These are phyloP conservation scores for Drosophila biarmipes DNA, from an alignment of 1,140 invertebrate species.

Conservation along the genomic window DNA sequence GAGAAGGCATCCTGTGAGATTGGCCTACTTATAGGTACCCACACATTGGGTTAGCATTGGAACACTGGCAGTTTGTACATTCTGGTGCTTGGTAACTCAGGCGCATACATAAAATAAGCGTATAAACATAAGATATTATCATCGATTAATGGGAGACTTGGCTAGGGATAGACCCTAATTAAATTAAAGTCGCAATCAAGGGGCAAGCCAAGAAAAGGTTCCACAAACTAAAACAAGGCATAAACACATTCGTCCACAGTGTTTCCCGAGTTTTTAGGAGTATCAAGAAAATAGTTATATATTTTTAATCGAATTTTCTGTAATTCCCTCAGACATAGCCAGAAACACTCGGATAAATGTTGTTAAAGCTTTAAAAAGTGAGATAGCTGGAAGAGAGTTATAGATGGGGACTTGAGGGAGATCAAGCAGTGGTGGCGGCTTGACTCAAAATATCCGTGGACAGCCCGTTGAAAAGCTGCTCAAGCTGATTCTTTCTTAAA, in stretches of 20 bases:
- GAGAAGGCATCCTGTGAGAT: not conserved
- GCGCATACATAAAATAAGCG: conserved; percentile 14
- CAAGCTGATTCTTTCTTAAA: conserved; percentile 25
- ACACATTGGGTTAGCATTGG: conserved; percentile 2
- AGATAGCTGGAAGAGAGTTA: not conserved
- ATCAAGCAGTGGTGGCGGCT: conserved; percentile 5
- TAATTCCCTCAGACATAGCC: not conserved
- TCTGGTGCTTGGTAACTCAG: conserved; percentile 9
- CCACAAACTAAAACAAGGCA: not conserved
- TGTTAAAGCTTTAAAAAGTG: not conserved
- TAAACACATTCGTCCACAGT: not conserved
- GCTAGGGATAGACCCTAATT: not conserved
- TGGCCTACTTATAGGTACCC: conserved; percentile 10
- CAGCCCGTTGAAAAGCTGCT: conserved; percentile 8
- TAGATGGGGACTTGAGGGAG: conserved; percentile 2
- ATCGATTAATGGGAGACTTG: not conserved
- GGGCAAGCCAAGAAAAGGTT: not conserved
- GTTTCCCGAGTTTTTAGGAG: not conserved
- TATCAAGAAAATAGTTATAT: no score
- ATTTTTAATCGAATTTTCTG: no score
- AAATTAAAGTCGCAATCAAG: not conserved
- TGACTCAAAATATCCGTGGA: not conserved
- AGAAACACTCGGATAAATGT: not conserved
- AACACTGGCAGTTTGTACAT: conserved; percentile 20
- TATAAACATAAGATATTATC: conserved; percentile 12